These are phyloP conservation scores for Lagodon rhomboides DNA, from an alignment of 2,797 vertebrate genomes.

Conservation along the genomic window DNA sequence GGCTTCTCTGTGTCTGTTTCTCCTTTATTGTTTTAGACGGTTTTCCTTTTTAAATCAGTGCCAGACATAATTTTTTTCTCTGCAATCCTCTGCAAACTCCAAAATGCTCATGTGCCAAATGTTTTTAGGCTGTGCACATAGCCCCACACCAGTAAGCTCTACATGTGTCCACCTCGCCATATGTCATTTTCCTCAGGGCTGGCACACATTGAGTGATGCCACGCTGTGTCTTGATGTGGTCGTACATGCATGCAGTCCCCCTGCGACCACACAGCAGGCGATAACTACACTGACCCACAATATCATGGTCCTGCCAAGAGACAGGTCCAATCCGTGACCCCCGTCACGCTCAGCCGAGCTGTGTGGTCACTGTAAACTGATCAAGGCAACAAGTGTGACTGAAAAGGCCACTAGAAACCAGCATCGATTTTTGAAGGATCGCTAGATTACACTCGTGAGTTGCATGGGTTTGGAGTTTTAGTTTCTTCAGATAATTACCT, in stretches of 20 bases:
- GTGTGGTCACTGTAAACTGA: constrained; percentile 17
- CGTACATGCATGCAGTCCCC: constrained; percentile 22
- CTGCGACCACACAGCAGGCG: constrained; percentile 29
- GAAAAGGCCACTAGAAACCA: constrained; percentile 4
- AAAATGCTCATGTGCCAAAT: constrained; percentile 8
- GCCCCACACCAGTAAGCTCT: neutral
- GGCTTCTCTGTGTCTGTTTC: neutral
- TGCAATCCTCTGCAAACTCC: constrained; percentile 21
- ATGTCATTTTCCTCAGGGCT: constrained; percentile 28
- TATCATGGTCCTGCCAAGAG: constrained; percentile 23
- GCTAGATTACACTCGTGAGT: neutral
- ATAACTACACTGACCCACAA: constrained; percentile 41
- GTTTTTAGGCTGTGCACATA: neutral
- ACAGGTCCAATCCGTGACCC: constrained; percentile 15
- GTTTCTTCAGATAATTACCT: neutral
- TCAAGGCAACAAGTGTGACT: constrained; percentile 23
- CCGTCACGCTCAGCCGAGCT: constrained; percentile 11
- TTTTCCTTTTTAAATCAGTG: constrained; percentile 21
- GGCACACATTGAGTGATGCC: constrained; percentile 18
- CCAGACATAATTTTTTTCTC: constrained; percentile 36
- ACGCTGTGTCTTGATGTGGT: constrained; percentile 22
- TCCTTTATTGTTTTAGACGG: neutral
- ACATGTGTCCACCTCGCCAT: constrained; percentile 15
- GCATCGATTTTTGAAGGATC: neutral
- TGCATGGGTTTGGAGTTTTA: constrained; percentile 1